These are phyloP conservation scores for Chrysochloris asiatica DNA, from an alignment of 2,113 vertebrate species.

Conservation along the genomic window DNA sequence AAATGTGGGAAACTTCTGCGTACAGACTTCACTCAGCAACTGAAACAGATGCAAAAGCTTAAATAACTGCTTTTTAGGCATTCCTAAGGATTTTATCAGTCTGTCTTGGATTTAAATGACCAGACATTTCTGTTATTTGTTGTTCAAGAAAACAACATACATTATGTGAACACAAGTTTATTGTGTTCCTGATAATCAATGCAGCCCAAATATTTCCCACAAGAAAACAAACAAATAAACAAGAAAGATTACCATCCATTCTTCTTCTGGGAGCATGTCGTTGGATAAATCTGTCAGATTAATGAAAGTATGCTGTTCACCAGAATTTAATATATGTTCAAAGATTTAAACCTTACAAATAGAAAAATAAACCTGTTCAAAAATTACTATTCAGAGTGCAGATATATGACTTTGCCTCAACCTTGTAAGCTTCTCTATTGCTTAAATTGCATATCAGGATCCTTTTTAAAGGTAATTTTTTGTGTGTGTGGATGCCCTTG, in stretches of 20 bases:
- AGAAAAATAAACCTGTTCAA: not conserved
- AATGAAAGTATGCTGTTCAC: not conserved
- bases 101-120: constrained; percentile 29
- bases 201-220: not conserved
- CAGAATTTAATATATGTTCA: constrained; percentile 3
- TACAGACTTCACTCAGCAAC: not conserved
- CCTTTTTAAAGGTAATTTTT: not conserved
- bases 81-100: constrained; percentile 10
- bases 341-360: constrained; percentile 15
- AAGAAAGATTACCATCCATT: not conserved
- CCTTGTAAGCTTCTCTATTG: not conserved
- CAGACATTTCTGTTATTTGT: constrained; percentile 22
- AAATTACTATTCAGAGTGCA: not conserved
- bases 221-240: not conserved
- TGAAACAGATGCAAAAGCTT: constrained; percentile 13
- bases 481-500: not conserved
- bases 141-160: constrained; percentile 23
- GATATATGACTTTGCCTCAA: not conserved
- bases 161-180: not conserved
- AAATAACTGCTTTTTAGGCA: not conserved
- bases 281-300: not conserved
- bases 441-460: not conserved
- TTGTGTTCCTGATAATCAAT: not conserved
- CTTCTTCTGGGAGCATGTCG: not conserved
- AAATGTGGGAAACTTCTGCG: not conserved